phyloP scores from a whole-genome alignment of 2,113 vertebrate genomes.

The Alosa alosa region DNA sequence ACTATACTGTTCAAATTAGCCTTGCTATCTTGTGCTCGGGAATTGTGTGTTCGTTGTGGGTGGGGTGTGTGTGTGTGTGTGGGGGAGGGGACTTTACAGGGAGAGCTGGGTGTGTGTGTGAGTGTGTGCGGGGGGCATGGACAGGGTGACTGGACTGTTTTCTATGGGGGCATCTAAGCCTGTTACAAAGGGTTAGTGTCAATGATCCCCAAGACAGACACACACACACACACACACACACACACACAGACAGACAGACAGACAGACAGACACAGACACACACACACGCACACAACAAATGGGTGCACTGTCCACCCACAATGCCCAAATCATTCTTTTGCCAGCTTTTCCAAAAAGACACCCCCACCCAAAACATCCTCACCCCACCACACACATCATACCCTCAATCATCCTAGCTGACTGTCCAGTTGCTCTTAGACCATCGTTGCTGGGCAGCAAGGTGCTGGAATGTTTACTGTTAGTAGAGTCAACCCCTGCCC shows the following conservation, averaged over 20 bases:
- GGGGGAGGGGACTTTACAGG: too few species aligned
- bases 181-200: not conserved
- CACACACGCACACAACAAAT: not conserved
- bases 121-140: not conserved
- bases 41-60: not conserved
- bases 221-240: not conserved
- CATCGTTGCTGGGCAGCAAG: constrained; percentile 46
- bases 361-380: not conserved
- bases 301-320: not conserved
- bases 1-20: too few species aligned
- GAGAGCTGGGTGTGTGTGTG: not conserved
- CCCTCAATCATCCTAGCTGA: constrained; percentile 33
- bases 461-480: constrained; percentile 45
- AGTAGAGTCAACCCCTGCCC: constrained; percentile 9
- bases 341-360: not conserved
- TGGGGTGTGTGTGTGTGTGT: not conserved
- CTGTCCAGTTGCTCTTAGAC: constrained; percentile 39
- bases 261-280: not conserved
- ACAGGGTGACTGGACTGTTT: not conserved
- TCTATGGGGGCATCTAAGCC: not conserved
- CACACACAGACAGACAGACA: not conserved
- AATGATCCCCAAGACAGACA: not conserved
- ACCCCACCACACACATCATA: constrained; percentile 1
- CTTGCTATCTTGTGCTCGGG: too few species aligned
- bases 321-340: not conserved